Percentiles rank a stretch among this genome's conserved stretches.
Evolutionary conservation across 2,888 invertebrate species (phyloP).

Genomic region (Dysmachus trigonus): DNA sequence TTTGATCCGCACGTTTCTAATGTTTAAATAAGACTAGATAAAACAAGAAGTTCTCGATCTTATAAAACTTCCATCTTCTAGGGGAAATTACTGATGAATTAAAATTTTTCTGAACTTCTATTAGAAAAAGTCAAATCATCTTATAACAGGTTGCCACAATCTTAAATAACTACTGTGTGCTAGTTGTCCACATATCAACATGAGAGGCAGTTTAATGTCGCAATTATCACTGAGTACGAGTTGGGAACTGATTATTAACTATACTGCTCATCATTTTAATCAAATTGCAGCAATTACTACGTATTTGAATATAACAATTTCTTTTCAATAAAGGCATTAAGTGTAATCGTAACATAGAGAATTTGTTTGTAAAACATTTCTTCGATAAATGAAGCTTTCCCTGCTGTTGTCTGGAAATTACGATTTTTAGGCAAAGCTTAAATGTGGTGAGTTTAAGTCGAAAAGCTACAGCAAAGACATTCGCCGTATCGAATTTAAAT

Average conservation of each 20-base stretch:
- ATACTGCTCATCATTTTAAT: not conserved
- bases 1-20: not conserved
- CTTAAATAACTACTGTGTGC: not conserved
- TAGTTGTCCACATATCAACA: not conserved
- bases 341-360: not conserved
- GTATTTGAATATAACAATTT: not conserved
- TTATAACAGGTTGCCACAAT: not conserved
- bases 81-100: not conserved
- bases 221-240: not conserved
- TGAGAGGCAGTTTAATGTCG: not conserved
- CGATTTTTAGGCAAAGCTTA: not conserved
- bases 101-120: not conserved
- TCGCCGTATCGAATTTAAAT: not conserved
- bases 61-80: not conserved
- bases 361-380: not conserved
- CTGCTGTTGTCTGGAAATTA: not conserved
- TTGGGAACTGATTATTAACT: not conserved
- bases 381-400: not conserved
- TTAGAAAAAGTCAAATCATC: not conserved
- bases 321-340: not conserved
- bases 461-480: not conserved
- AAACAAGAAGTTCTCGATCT: not conserved
- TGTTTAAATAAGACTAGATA: not conserved
- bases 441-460: not conserved
- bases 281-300: not conserved